Percentiles rank a stretch among this genome's conserved stretches.
These are phyloP conservation scores for Colius striatus DNA, from an alignment of 2,113 vertebrate genomes.

Conservation along the genomic window DNA sequence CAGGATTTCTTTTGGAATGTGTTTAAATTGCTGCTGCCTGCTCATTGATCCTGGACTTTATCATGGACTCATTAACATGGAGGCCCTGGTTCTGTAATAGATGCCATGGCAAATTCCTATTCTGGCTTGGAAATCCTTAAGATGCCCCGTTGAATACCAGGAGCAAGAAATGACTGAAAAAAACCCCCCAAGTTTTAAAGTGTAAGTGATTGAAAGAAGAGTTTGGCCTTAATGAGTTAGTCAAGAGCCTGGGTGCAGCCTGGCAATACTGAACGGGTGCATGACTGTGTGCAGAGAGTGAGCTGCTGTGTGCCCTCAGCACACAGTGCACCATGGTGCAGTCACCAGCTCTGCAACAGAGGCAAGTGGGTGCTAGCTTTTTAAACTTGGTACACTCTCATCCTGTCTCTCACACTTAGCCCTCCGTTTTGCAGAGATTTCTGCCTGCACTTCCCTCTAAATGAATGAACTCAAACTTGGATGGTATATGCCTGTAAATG, in stretches of 20 bases:
- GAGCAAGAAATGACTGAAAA: neutral
- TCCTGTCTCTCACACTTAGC: neutral
- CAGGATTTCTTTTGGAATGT: neutral
- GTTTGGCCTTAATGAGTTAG: neutral
- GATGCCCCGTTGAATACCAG: neutral
- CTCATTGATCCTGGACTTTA: neutral
- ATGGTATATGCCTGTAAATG: fast-evolving
- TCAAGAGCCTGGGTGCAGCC: fast-evolving
- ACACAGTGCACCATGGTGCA: fast-evolving
- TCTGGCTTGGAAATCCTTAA: neutral
- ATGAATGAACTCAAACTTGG: neutral
- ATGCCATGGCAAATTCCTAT: neutral
- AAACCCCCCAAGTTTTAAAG: neutral
- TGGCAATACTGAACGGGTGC: neutral
- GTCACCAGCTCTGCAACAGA: neutral
- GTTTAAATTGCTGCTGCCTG: neutral
- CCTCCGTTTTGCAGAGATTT: neutral
- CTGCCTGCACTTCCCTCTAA: neutral
- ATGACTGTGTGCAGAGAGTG: fast-evolving
- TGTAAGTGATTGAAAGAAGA: neutral
- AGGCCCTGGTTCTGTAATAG: neutral
- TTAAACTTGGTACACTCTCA: neutral
- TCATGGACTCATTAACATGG: neutral
- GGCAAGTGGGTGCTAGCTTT: fast-evolving
- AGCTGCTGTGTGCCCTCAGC: neutral